These are phyloP conservation scores for Pteropus alecto DNA, from an alignment of 2,113 vertebrate species.

Conservation along the genomic window DNA sequence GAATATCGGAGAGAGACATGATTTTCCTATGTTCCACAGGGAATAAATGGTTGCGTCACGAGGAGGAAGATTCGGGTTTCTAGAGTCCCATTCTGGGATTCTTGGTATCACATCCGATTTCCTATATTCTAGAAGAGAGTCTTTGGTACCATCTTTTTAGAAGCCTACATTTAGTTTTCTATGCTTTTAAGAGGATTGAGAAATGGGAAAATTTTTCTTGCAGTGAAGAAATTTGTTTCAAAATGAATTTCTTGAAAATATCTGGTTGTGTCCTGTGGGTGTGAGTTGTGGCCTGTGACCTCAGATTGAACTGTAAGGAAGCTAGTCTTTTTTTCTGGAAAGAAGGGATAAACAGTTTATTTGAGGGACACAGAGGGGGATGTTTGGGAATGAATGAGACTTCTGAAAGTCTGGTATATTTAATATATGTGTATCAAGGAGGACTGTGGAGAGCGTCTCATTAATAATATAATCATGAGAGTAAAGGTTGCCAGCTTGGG, in stretches of 20 bases:
- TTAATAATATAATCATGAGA: not conserved
- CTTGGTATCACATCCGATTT: not conserved
- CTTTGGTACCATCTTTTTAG: not conserved
- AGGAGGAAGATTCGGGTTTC: not conserved
- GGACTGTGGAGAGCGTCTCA: not conserved
- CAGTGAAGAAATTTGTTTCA: not conserved
- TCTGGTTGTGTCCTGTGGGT: not conserved
- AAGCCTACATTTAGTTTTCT: not conserved
- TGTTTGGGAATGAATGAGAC: not conserved
- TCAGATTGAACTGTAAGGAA: not conserved
- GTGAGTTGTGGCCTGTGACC: not conserved
- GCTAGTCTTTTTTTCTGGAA: not conserved
- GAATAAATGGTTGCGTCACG: not conserved
- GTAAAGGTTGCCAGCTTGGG: not conserved
- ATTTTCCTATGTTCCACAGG: not conserved
- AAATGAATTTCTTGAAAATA: slow-evolving; percentile 6
- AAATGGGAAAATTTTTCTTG: not conserved
- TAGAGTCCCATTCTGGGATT: not conserved
- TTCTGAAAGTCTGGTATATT: not conserved
- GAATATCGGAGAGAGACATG: not conserved
- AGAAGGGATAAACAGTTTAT: not conserved
- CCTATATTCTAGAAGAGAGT: not conserved
- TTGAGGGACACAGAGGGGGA: not conserved
- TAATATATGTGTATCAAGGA: not conserved
- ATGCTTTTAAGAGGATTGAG: not conserved